phyloP scores from a whole-genome alignment of 1,140 invertebrate genomes.

The Acyrthosiphon pisum region DNA sequence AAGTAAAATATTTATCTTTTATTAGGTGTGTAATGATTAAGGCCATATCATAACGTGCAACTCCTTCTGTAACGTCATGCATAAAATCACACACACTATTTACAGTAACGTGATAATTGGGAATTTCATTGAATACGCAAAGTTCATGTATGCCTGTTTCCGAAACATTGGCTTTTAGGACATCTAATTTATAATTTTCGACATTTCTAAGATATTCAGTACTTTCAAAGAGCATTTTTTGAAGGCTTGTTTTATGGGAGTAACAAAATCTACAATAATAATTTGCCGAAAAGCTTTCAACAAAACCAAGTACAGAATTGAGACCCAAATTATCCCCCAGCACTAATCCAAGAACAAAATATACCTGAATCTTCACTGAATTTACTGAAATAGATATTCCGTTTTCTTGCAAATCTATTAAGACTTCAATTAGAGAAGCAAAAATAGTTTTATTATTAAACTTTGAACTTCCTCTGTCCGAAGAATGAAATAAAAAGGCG shows the following conservation, averaged over 20 bases:
- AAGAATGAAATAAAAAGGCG: neutral
- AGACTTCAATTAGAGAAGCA: neutral
- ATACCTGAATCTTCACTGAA: neutral
- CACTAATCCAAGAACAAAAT: neutral
- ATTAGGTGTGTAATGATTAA: neutral
- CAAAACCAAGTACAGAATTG: neutral
- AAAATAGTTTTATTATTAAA: neutral
- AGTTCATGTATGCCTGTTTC: neutral
- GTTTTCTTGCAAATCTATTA: neutral
- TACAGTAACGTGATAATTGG: neutral
- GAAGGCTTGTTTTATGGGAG: neutral
- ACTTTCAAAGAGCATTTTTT: neutral
- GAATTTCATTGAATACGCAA: neutral
- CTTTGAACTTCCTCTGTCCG: neutral
- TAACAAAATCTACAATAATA: neutral
- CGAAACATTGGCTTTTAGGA: neutral
- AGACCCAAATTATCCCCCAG: no score
- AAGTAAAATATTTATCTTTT: neutral
- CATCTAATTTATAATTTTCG: neutral
- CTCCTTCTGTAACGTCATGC: neutral
- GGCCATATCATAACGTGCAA: neutral
- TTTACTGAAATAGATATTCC: neutral
- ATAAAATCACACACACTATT: slow-evolving; percentile 17
- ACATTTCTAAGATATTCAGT: neutral
- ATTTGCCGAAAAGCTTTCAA: neutral